Base-by-base conservation (phyloP, 2,888 invertebrate genomes). In the Thalpophila matura region DNA sequence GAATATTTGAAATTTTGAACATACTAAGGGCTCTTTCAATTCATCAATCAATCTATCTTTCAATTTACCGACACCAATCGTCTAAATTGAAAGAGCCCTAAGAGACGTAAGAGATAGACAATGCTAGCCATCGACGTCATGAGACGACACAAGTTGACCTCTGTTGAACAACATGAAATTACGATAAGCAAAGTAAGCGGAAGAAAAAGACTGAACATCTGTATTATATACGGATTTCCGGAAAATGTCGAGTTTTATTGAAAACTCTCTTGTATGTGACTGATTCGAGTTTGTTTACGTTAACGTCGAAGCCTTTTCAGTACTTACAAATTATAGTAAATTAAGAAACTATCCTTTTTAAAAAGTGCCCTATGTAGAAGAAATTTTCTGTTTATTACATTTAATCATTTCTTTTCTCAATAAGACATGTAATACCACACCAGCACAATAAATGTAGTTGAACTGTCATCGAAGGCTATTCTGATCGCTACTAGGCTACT, bases 1-100 rank as follows among this genome's bases (percentile, higher is more conserved):
- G 33, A 43, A 45, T 24, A 24, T 47, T 42, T 33, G 33, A 43
- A 45, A 20, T 20, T 47, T 42, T 33, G 14, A 38, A n/a, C 29
- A 29, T 55, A 37, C 16, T 14, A 45, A 24, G 12, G n/a, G n/a
- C n/a, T n/a, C n/a, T n/a, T n/a, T n/a, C n/a, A n/a, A n/a, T n/a
- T n/a, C n/a, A n/a, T n/a, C n/a, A n/a, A n/a, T n/a, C n/a, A n/a
- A n/a, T n/a, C n/a, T n/a, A n/a, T n/a, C n/a, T n/a, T n/a, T n/a
- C n/a, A n/a, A n/a, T n/a, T n/a, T n/a, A n/a, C n/a, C n/a, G n/a
- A n/a, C n/a, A n/a, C n/a, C n/a, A n/a, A n/a, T n/a, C n/a, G n/a
- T n/a, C n/a, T n/a, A n/a, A n/a, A n/a, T n/a, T n/a, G n/a, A n/a
- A n/a, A n/a, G n/a, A n/a, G n/a, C n/a, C n/a, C n/a, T n/a, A n/a